phyloP scores from a whole-genome alignment of 2,888 invertebrate genomes.

The Ctena decussata region DNA sequence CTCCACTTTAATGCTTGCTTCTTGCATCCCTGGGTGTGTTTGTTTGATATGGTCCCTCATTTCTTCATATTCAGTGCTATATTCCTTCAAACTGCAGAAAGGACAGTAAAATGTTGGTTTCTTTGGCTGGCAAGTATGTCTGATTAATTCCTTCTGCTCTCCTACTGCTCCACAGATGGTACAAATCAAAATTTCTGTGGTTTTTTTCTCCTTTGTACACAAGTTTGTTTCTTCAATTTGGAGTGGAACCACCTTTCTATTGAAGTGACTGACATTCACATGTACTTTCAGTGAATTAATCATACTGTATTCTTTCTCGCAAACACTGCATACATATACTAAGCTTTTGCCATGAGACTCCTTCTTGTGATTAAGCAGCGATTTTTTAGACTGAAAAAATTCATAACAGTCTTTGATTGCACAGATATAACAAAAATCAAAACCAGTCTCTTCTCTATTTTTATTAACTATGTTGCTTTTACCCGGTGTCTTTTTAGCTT shows the following conservation, averaged over 20 bases:
- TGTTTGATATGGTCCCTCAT: not conserved
- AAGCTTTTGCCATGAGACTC: not conserved
- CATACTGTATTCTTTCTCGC: not conserved
- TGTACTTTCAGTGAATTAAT: not conserved
- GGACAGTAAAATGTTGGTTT: not conserved
- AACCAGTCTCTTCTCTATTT: no score
- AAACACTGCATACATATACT: not conserved
- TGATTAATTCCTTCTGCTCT: not conserved
- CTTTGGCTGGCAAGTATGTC: not conserved
- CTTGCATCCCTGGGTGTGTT: not conserved
- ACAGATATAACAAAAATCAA: no score
- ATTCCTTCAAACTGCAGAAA: not conserved
- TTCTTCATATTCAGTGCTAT: not conserved
- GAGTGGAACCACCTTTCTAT: not conserved
- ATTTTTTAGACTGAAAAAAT: not conserved
- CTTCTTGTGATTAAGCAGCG: not conserved
- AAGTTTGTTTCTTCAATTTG: not conserved
- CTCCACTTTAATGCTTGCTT: no score
- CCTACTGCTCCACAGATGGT: not conserved
- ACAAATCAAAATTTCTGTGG: not conserved
- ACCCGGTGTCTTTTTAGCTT: no score
- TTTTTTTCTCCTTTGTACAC: not conserved
- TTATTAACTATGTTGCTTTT: no score
- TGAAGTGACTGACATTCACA: not conserved
- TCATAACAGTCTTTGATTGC: not conserved